Evolutionary conservation across 2,113 vertebrate species (phyloP), one percentile per base, ranked within the genome.

Genomic region (Mustela lutreola): DNA sequence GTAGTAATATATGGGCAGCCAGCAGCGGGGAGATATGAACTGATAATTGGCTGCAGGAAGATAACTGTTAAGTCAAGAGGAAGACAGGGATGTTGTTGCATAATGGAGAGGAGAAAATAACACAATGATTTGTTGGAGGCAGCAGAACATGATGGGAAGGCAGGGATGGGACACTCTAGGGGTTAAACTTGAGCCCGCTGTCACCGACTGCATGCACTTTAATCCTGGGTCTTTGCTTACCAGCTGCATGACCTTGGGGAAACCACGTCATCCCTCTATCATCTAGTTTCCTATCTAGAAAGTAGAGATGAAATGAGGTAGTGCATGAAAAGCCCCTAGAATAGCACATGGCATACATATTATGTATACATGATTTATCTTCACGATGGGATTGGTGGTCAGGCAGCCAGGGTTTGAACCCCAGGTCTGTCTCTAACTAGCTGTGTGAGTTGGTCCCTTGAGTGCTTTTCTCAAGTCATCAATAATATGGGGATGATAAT

Each of bases 41-140:
- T 80, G 76, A 97, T 97, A 82, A 78, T 75, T 42, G 45, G 24
- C 48, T 83, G n/a, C 48, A 76, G 16, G n/a, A 33, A 95, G 84
- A 78, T 80, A 48, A 16, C 12, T 48, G 85, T 31, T 45, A 94
- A 85, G 60, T 67, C 53, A 36, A 12, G 26, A 8, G 50, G 48
- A 18, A 53, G 73, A 14, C 60, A 70, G 45, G 45, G 42, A 7
- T 48, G 11, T 1, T n/a, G 28, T 58, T 89, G 79, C 22, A 21
- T 76, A 42, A 39, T 81, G 94, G 79, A 48, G 83, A 70, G 62
- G 31, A 63, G 11, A 11, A 70, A 80, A 5, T 4, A 22, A 14
- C 33, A 48, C 67, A 65, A 73, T 31, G 31, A 56, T 90, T 45
- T 50, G 7, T 1, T 45, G 83, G 42, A 83, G 50, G 33, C 7